These are phyloP conservation scores for Orthonychiurus folsomi DNA, from an alignment of 2,888 invertebrate genomes.

Conservation along the genomic window DNA sequence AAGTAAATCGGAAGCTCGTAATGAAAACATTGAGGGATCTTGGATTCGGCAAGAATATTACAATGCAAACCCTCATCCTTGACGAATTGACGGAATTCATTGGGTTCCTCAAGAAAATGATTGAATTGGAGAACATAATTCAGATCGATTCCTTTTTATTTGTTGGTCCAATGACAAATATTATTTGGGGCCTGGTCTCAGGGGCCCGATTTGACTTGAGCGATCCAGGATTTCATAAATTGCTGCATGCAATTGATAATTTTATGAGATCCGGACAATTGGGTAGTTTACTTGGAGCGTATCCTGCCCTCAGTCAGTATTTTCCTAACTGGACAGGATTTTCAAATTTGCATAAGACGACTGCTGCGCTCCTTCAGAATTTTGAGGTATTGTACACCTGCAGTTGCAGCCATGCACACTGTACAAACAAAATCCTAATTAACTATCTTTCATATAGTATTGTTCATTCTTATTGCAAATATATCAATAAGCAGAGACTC, in stretches of 20 bases:
- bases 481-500: no score
- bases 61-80: not conserved
- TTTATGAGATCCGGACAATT: not conserved
- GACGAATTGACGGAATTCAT: not conserved
- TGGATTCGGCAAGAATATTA: not conserved
- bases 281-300: not conserved
- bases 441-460: no score
- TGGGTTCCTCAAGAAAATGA: not conserved
- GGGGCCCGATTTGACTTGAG: not conserved
- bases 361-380: not conserved
- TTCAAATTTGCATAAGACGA: not conserved
- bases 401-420: no score
- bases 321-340: not conserved
- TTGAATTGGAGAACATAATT: not conserved
- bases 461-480: no score
- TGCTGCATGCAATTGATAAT: not conserved
- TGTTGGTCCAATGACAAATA: not conserved
- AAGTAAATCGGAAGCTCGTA: not conserved
- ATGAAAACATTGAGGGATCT: not conserved
- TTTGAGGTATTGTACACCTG: no score
- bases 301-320: not conserved
- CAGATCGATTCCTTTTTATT: not conserved
- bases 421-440: no score
- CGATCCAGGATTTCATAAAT: not conserved
- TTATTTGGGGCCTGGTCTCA: not conserved